Base-by-base conservation (phyloP, 2,888 invertebrate genomes). In the Chalcosyrphus nemorum region DNA sequence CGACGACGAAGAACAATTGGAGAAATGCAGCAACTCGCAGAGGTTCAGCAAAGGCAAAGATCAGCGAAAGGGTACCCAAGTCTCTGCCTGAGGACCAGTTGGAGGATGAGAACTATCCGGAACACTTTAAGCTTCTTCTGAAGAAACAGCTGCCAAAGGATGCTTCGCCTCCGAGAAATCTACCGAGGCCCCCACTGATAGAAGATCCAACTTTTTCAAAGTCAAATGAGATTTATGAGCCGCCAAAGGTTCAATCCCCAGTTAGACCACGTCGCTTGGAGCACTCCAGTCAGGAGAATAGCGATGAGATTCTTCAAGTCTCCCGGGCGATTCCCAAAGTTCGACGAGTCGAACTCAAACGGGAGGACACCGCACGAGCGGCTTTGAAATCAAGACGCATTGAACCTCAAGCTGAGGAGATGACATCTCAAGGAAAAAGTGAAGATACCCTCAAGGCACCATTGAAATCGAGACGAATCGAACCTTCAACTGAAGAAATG, bases 91-190 rank as follows among this genome's bases (percentile, higher is more conserved):
- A 75, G 0, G 94, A 94, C 88, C 93, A 93, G 75, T 91, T 92
- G 43, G 94, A 93, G 84, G 94, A 94, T 86, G 94, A 94, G 88
- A 94, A 94, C 87, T 94, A 94, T 89, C 94, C 94, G 15, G 94
- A 93, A 88, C 93, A 93, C 88, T 94, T 94, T 88, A 94, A 94
- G 88, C 93, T 94, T n/a, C 89, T 94, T 66, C 91, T 94, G 57
- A 93, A 77, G 41, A 80, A 85, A 15, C 78, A 84, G n/a, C 35
- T 41, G 29, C 81, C 81, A 11, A 66, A 65, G n/a, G 6, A 52
- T 1, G 66, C n/a, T 1, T 5, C 41, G 7, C 1, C 68, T 1
- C 50, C 65, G 0, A 71, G 61, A 27, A 82, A 66, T 11, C 45
- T 66, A 9, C 66, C 71, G 21, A 71, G 59, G n/a, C 59, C 63